A percentile compares a stretch with the other conserved stretches of the same genome.
Conservation (phyloP, 2,797 vertebrate species). For the Enteromius paludinosus region DNA sequence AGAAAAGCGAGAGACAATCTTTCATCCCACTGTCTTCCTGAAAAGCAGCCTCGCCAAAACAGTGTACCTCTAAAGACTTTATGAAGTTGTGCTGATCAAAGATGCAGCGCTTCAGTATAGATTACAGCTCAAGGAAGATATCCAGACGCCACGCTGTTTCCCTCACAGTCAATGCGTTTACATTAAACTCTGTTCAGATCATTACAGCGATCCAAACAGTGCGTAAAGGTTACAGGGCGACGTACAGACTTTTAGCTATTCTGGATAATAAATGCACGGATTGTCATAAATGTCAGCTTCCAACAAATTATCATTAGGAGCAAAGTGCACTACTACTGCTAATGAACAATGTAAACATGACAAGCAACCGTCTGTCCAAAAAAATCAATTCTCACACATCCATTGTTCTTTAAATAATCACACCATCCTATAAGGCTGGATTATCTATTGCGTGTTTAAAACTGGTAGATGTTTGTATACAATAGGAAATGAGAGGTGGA, state of each 20-base stretch:
- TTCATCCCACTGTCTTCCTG: constrained; percentile 43
- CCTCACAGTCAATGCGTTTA: constrained; percentile 27
- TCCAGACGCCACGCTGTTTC: constrained; percentile 74
- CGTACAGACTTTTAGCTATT: neutral
- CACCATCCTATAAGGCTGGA: neutral
- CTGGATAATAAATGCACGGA: neutral
- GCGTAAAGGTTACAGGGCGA: neutral
- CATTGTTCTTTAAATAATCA: constrained; percentile 25
- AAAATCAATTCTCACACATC: constrained; percentile 10
- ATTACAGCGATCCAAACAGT: constrained; percentile 3
- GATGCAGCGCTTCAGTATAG: constrained; percentile 73
- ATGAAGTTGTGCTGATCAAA: constrained; percentile 79
- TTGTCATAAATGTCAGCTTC: neutral
- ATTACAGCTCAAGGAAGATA: constrained; percentile 70
- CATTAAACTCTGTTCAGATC: constrained; percentile 36
- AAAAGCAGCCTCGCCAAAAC: constrained; percentile 42
- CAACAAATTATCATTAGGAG: constrained; percentile 11
- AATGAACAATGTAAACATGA: constrained; percentile 29
- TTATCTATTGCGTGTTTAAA: constrained; percentile 25
- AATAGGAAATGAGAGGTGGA: constrained; percentile 52
- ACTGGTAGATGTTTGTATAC: constrained; percentile 35
- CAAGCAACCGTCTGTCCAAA: constrained; percentile 13
- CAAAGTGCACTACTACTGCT: constrained; percentile 22
- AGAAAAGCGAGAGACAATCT: constrained; percentile 31
- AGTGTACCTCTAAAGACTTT: constrained; percentile 67